Conservation (phyloP, 92 coral and sea anemone species). For the Galaxea fascicularis region DNA sequence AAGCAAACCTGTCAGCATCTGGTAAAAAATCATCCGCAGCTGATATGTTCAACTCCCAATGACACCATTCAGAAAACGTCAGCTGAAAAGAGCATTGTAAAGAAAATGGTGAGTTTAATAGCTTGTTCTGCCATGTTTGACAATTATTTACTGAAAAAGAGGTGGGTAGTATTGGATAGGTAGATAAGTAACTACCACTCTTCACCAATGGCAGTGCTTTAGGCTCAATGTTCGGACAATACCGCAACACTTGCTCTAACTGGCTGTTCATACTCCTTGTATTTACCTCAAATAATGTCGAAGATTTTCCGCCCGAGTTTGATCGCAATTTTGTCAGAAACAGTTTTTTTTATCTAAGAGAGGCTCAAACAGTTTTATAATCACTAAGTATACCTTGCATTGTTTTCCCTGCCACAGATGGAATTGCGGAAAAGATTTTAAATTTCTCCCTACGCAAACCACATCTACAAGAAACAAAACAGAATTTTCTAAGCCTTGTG, state of each 20-base stretch:
- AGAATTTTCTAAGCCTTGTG: not conserved
- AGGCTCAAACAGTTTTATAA: not conserved
- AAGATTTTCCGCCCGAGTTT: no score
- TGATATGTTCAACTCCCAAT: slow-evolving; percentile 55
- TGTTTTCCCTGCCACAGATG: slow-evolving; percentile 9
- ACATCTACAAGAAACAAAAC: not conserved
- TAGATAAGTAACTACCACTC: no score
- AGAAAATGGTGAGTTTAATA: not conserved
- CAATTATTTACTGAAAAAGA: no score
- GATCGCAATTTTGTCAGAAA: no score
- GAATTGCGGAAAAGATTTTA: slow-evolving; percentile 4
- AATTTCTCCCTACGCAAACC: not conserved
- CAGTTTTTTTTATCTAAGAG: no score
- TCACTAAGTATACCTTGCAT: slow-evolving; percentile 10
- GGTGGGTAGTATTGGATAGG: no score
- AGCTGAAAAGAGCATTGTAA: slow-evolving; percentile 20
- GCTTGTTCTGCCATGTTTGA: not conserved
- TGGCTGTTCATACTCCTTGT: no score
- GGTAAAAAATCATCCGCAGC: slow-evolving; percentile 59
- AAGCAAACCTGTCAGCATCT: slow-evolving; percentile 53
- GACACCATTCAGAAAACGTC: slow-evolving; percentile 70
- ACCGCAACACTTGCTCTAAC: no score
- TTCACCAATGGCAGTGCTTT: no score
- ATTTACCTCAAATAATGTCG: no score
- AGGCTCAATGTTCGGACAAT: no score